phyloP scores from a whole-genome alignment of 2,888 invertebrate species.

The Phaonia tiefii region DNA sequence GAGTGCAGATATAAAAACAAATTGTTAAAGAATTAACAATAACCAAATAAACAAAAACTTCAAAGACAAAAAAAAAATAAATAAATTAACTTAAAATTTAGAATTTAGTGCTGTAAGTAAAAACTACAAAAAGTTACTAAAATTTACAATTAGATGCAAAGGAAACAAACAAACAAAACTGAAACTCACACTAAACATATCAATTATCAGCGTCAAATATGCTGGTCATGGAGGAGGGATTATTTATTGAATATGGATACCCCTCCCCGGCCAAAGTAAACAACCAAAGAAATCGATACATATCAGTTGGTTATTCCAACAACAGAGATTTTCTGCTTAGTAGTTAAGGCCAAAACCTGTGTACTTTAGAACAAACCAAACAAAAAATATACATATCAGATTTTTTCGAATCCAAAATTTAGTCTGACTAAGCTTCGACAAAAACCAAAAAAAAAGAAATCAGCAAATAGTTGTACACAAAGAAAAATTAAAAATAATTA shows the following conservation, averaged over 20 bases:
- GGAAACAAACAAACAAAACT: slow-evolving; percentile 16
- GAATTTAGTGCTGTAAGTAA: slow-evolving; percentile 13
- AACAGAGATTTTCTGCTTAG: slow-evolving; percentile 48
- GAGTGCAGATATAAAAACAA: slow-evolving; percentile 56
- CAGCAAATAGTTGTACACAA: neutral
- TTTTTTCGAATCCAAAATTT: slow-evolving; percentile 44
- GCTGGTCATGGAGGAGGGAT: neutral
- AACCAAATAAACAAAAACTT: slow-evolving; percentile 8
- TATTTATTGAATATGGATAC: neutral
- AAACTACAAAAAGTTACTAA: slow-evolving; percentile 51
- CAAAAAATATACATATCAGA: slow-evolving; percentile 49
- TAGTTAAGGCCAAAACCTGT: slow-evolving; percentile 30
- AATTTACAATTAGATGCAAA: slow-evolving; percentile 36
- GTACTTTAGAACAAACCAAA: neutral
- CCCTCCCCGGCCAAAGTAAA: slow-evolving; percentile 27
- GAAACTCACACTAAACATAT: slow-evolving; percentile 65
- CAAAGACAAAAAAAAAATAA: neutral
- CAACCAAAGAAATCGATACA: slow-evolving; percentile 79
- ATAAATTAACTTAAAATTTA: slow-evolving; percentile 46
- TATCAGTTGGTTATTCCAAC: slow-evolving; percentile 74
- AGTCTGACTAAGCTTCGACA: slow-evolving; percentile 52
- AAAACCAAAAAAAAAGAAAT: neutral
- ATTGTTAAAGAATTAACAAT: neutral
- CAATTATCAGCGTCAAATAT: slow-evolving; percentile 44
- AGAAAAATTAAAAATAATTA: neutral